These are phyloP conservation scores for Sphyrna mokarran DNA, from an alignment of 2,113 vertebrate genomes.

Conservation along the genomic window DNA sequence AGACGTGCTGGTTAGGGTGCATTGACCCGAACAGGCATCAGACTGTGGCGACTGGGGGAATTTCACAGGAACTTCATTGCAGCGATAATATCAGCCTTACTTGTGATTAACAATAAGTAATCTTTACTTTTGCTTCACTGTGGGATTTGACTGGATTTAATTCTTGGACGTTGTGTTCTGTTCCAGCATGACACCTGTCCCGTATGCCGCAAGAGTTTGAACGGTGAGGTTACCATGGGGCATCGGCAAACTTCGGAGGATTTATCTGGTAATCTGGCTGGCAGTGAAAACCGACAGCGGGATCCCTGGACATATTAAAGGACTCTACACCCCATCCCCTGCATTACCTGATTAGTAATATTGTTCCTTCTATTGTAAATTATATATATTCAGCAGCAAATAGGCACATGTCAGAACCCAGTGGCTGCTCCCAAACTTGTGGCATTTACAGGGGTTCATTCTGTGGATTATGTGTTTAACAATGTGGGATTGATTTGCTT, in stretches of 20 bases:
- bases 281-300: slow-evolving; percentile 68
- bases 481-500: background rate
- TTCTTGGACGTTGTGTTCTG: background rate
- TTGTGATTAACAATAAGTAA: no score
- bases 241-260: slow-evolving; percentile 58
- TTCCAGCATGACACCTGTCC: slow-evolving; percentile 93
- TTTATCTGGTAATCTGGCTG: slow-evolving; percentile 58
- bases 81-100: no score
- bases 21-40: no score
- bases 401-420: background rate
- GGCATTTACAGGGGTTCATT: background rate
- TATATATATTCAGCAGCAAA: slow-evolving; percentile 1
- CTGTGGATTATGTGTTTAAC: background rate
- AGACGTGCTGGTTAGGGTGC: no score
- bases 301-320: slow-evolving; percentile 92
- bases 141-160: background rate
- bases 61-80: no score
- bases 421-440: background rate
- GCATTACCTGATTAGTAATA: background rate
- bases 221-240: slow-evolving; percentile 73
- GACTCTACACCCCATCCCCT: background rate
- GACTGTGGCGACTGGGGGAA: no score
- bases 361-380: slow-evolving; percentile 28
- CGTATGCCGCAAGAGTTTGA: slow-evolving; percentile 91
- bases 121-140: no score